phyloP scores from a whole-genome alignment of 2,113 vertebrate species.

The Empidonax alnorum region DNA sequence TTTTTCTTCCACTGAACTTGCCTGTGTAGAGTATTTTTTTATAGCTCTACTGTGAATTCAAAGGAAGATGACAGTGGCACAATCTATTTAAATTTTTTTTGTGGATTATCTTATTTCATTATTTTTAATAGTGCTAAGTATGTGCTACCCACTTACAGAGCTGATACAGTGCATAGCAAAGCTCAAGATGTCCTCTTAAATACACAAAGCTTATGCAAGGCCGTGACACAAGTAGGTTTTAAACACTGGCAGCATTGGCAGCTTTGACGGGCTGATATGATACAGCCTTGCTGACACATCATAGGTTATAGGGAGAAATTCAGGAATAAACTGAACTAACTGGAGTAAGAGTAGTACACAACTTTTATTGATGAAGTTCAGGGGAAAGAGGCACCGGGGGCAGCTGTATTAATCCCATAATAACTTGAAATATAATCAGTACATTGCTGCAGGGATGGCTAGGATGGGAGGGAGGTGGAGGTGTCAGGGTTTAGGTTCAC shows the following conservation, averaged over 20 bases:
- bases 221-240: conserved; percentile 44
- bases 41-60: background rate
- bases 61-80: conserved; percentile 12
- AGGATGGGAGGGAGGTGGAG: conserved; percentile 37
- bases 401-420: conserved; percentile 69
- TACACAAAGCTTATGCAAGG: conserved; percentile 17
- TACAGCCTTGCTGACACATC: conserved; percentile 18
- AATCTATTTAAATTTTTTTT: conserved; percentile 12
- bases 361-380: conserved; percentile 61
- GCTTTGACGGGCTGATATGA: conserved; percentile 42
- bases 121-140: conserved; percentile 38
- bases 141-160: background rate
- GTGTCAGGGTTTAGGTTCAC: conserved; percentile 59
- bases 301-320: conserved; percentile 39
- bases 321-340: conserved; percentile 45
- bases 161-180: background rate
- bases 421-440: conserved; percentile 70
- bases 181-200: conserved; percentile 44
- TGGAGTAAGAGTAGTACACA: conserved; percentile 30
- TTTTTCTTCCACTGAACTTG: background rate
- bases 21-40: background rate
- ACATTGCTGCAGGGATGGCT: conserved; percentile 19
- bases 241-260: conserved; percentile 25
- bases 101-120: conserved; percentile 60
- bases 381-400: conserved; percentile 30